Base-by-base conservation (phyloP, 2,797 vertebrate species). In the Calcarius lapponicus region DNA sequence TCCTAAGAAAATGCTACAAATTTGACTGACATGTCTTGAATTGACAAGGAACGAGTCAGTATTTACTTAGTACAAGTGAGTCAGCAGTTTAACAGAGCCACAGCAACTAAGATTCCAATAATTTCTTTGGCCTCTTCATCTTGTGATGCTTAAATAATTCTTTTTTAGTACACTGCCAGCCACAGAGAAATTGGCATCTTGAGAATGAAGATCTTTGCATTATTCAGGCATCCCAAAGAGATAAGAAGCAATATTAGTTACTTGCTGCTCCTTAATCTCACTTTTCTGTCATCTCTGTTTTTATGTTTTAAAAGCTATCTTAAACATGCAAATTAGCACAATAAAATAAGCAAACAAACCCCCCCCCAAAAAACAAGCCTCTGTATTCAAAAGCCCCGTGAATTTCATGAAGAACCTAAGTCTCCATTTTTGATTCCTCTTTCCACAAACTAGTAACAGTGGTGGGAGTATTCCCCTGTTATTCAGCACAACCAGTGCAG, bases 311-410 rank as follows among this genome's bases (percentile, higher is more conserved):
- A 75, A 76, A 88, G 9, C 3, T 34, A 29, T 31, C 28, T 69
- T 81, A 51, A 54, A 13, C 18, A 14, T 62, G 45, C 24, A 84
- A 74, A 58, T 64, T 40, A 64, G 43, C 25, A 78, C 34, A 70
- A 65, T 29, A 5, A 19, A 71, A 51, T 6, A 57, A 74, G 1
- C 54, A n/a, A 31, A 29, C 24, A 5, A 42, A 7, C 6, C 26
- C 22, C 9, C 5, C 10, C 8, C n/a, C n/a, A n/a, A 8, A 38
- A 51, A 20, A 14, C 1, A 17, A 32, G 1, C 1, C 24, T 51
- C 22, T 40, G 5, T 17, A 24, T 13, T 5, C 11, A 9, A 45
- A 51, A 54, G 2, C 3, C 13, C 9, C 6, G 2, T 0, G 3
- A 11, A 17, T 54, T 78, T 84, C 2, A 3, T 19, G 16, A 73